phyloP scores from a whole-genome alignment of 1,140 invertebrate species.

The Zaprionus africanus region DNA sequence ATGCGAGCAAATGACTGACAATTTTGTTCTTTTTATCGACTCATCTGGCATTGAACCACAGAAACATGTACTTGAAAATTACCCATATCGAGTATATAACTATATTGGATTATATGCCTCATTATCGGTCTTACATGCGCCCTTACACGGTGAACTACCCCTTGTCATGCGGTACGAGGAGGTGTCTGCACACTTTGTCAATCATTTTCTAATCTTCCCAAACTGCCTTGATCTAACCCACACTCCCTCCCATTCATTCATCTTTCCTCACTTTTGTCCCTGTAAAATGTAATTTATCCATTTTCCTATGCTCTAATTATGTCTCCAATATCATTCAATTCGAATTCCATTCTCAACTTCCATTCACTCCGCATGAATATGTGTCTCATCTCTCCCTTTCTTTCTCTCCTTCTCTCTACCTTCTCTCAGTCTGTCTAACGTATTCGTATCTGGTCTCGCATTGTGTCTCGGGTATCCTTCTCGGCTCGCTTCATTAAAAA shows the following conservation, averaged over 20 bases:
- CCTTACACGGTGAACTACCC: too few species aligned
- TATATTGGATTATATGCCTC: not conserved
- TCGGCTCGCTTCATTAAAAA: conserved; percentile 76
- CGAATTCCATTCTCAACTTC: conserved; percentile 45
- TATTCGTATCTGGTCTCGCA: conserved; percentile 2
- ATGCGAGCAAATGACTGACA: conserved; percentile 14
- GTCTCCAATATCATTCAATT: conserved; percentile 66
- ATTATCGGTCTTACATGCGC: too few species aligned
- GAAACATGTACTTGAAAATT: conserved; percentile 8
- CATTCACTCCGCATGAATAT: not conserved
- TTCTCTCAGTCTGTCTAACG: conserved; percentile 11
- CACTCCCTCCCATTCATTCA: not conserved
- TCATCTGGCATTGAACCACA: conserved; percentile 8
- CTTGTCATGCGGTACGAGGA: too few species aligned
- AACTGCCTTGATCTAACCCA: conserved; percentile 9
- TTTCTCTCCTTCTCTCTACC: conserved; percentile 21
- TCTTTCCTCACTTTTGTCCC: not conserved
- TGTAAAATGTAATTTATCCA: conserved; percentile 24
- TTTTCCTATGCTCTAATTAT: conserved; percentile 61
- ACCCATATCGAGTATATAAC: not conserved
- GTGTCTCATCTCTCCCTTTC: not conserved
- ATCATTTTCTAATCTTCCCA: not conserved
- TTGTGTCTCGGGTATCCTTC: conserved; percentile 40
- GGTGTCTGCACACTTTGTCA: not conserved
- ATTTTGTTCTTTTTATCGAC: not conserved